phyloP scores from a whole-genome alignment of 1,140 invertebrate genomes.

The Chrysopa pallens region DNA sequence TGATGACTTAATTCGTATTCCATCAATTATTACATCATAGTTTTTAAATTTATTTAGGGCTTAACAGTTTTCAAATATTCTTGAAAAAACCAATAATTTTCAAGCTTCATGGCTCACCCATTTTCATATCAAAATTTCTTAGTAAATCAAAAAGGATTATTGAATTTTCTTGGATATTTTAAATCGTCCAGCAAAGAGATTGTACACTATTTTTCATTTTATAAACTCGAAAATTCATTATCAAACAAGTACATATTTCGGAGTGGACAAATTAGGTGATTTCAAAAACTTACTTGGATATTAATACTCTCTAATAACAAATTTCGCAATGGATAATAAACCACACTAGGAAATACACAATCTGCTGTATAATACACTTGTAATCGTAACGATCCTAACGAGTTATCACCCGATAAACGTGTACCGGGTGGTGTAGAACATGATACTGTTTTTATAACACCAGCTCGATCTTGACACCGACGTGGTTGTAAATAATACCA shows the following conservation, averaged over 20 bases:
- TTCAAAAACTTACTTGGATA: constrained; percentile 29
- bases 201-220: too few species aligned
- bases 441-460: constrained; percentile 23
- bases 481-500: constrained; percentile 72
- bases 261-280: neutral
- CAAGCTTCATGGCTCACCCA: too few species aligned
- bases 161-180: too few species aligned
- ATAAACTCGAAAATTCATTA: constrained; percentile 2
- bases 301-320: constrained; percentile 57
- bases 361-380: constrained; percentile 77
- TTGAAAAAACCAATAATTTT: too few species aligned
- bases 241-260: too few species aligned
- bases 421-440: constrained; percentile 49
- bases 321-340: constrained; percentile 58
- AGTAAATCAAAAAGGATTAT: too few species aligned
- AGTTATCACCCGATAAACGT: constrained; percentile 36
- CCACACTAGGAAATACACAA: constrained; percentile 64
- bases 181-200: too few species aligned
- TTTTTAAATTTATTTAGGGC: too few species aligned
- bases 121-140: too few species aligned
- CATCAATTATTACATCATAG: too few species aligned
- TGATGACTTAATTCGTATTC: too few species aligned
- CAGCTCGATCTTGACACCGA: constrained; percentile 34
- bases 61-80: too few species aligned
- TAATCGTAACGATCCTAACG: constrained; percentile 63